Evolutionary conservation across 2,888 invertebrate genomes (phyloP), one percentile per base, ranked within the genome.

Genomic region (Lacanobia oleracea): DNA sequence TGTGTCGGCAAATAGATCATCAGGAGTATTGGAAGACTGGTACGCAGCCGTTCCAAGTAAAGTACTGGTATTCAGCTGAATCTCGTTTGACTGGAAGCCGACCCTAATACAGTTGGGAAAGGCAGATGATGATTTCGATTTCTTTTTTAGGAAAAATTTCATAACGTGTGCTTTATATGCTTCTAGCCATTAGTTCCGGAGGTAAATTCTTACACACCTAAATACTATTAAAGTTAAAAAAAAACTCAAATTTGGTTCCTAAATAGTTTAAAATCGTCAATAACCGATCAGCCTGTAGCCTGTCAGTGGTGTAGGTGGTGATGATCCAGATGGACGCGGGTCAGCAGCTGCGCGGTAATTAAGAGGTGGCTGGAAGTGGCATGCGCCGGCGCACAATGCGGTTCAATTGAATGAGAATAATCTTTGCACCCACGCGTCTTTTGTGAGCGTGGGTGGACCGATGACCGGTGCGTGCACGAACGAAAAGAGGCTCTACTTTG

Each of bases 391-490:
- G 95, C 94, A 95, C 95, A 95, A 95, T 95, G 94, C 95, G 90
- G 93, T 92, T 95, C 95, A 96, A 96, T 96, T 96, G 96, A 96
- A 96, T 96, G 95, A 94, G 94, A 95, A 93, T 96, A 96, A 96
- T 96, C 96, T 95, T 96, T 95, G 94, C 95, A 94, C 96, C 96
- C 96, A 96, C 95, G 95, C 95, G 90, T 92, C 94, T 93, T 93
- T 94, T 94, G 93, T 93, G 87, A 79, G 93, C 92, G 95, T 95
- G 94, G 95, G 95, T 94, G 96, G 95, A 95, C 94, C 91, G 91
- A 92, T 95, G 96, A 95, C 95, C 96, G 90, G 90, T 90, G 89
- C 79, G 70, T 75, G 71, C 71, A 74, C 79, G 83, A 56, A 68
- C 10, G 68, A 76, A 71, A 85, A 77, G 88, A 79, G 89, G 91